These are phyloP conservation scores for Lepidurus packardi DNA, from an alignment of 1,140 invertebrate genomes.

Conservation along the genomic window DNA sequence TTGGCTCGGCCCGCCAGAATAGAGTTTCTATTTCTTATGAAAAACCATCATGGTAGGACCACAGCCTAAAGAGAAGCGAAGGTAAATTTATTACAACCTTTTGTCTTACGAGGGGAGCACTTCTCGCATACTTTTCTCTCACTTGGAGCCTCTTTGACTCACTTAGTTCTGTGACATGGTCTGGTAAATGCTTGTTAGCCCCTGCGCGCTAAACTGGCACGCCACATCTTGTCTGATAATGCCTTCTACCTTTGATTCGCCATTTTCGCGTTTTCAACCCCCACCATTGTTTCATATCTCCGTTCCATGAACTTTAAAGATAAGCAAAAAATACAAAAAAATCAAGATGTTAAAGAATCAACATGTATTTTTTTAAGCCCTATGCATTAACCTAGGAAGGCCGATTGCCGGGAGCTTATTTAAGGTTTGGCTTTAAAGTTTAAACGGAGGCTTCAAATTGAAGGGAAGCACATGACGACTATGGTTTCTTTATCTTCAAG, in stretches of 20 bases:
- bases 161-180: no score
- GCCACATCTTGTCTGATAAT: not conserved
- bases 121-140: not conserved
- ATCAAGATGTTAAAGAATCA: no score
- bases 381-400: no score
- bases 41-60: not conserved
- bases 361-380: no score
- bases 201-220: not conserved
- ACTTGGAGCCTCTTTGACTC: no score
- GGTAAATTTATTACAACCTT: not conserved
- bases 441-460: not conserved
- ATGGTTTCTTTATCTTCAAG: not conserved
- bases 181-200: no score
- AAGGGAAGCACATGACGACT: not conserved
- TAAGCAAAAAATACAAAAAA: not conserved
- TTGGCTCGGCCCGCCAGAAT: not conserved
- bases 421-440: no score
- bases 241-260: not conserved
- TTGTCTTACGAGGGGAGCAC: not conserved
- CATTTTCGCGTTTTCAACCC: not conserved
- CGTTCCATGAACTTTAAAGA: not conserved
- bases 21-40: not conserved
- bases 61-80: not conserved
- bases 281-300: not conserved
- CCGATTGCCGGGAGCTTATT: no score